Evolutionary conservation across 2,113 vertebrate genomes (phyloP).

Genomic region (Azemiops feae): DNA sequence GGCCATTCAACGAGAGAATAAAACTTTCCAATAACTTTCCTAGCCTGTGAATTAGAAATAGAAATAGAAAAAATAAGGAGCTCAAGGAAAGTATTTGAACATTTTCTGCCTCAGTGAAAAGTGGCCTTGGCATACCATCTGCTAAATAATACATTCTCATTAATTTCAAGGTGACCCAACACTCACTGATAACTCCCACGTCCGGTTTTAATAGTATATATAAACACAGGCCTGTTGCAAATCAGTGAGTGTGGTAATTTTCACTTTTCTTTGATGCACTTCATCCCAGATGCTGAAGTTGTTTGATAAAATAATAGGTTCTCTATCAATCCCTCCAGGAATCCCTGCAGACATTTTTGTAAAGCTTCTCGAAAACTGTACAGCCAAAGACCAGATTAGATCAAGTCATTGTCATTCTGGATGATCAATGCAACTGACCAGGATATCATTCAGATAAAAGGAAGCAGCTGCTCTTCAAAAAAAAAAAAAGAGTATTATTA

Average conservation of each 20-base stretch:
- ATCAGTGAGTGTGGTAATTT: background rate
- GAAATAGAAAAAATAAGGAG: background rate
- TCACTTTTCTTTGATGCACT: slow-evolving; percentile 23
- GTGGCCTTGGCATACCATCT: background rate
- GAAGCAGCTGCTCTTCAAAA: slow-evolving; percentile 14
- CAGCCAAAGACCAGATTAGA: slow-evolving; percentile 39
- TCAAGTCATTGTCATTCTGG: slow-evolving; percentile 38
- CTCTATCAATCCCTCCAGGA: slow-evolving; percentile 22
- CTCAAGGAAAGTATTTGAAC: background rate
- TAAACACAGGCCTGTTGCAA: slow-evolving; percentile 19
- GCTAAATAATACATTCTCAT: background rate
- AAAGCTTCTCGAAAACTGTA: slow-evolving; percentile 44
- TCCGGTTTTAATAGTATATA: background rate
- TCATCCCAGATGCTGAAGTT: slow-evolving; percentile 40
- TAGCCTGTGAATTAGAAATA: background rate
- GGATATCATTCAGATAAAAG: slow-evolving; percentile 41
- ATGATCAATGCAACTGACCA: slow-evolving; percentile 45
- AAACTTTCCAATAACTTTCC: background rate
- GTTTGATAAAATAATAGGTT: slow-evolving; percentile 41
- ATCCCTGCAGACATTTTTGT: slow-evolving; percentile 39
- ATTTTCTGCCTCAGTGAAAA: background rate
- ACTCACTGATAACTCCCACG: background rate
- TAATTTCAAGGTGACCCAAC: background rate
- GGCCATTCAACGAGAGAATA: background rate
- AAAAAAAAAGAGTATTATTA: background rate